Conservation (phyloP, 2,888 invertebrate species). For the Cheilosia soror region DNA sequence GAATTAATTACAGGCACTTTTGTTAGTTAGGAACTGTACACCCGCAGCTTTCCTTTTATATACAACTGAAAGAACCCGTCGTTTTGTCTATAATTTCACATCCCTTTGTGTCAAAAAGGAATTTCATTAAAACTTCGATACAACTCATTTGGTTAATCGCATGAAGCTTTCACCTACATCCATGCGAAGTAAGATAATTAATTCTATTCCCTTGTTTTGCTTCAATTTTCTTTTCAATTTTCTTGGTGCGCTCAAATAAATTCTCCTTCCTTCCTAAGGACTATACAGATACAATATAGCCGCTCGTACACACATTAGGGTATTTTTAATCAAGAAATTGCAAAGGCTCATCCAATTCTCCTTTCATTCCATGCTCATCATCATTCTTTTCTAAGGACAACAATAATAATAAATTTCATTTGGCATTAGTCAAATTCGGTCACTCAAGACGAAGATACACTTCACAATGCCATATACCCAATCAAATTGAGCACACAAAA, state of each 20-base stretch:
- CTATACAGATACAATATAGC: no score
- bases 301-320: not conserved
- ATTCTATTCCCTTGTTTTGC: not conserved
- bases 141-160: constrained; percentile 35
- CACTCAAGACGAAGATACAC: not conserved
- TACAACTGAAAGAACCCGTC: not conserved
- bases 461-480: not conserved
- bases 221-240: not conserved
- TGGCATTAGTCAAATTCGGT: constrained; percentile 21
- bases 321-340: constrained; percentile 48
- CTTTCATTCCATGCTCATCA: constrained; percentile 6
- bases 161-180: constrained; percentile 21
- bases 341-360: constrained; percentile 4
- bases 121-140: constrained; percentile 57
- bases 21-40: not conserved
- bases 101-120: constrained; percentile 1
- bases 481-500: not conserved
- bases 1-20: not conserved
- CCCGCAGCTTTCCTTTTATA: not conserved
- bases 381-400: not conserved
- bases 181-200: not conserved
- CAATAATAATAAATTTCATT: constrained; percentile 18
- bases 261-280: not conserved
- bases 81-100: not conserved
- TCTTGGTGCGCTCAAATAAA: not conserved